Evolutionary conservation across 2,888 invertebrate species (phyloP).

Genomic region (Baronia brevicornis): DNA sequence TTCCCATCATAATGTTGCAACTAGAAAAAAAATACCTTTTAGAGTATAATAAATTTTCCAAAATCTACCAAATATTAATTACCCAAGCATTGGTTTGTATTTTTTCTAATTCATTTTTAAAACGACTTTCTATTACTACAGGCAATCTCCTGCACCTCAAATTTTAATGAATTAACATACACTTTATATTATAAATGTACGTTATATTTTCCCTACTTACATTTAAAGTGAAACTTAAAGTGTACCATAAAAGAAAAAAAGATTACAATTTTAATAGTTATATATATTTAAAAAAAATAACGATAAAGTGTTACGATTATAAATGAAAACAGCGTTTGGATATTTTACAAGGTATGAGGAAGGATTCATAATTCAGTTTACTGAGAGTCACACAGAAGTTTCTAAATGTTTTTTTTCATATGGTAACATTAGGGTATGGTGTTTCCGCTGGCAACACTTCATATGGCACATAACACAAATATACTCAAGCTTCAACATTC

Average conservation of each 20-base stretch:
- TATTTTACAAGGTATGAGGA: constrained; percentile 51
- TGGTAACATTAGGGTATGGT: constrained; percentile 69
- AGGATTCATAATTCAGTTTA: constrained; percentile 50
- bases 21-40: too few species aligned
- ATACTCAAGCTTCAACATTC: constrained; percentile 47
- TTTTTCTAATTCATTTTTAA: too few species aligned
- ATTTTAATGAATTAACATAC: constrained; percentile 28
- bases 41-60: too few species aligned
- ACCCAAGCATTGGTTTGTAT: too few species aligned
- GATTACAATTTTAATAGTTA: constrained; percentile 46
- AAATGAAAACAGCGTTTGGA: constrained; percentile 60
- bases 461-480: constrained; percentile 65
- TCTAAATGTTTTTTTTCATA: constrained; percentile 32
- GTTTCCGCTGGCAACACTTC: constrained; percentile 67
- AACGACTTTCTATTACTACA: too few species aligned
- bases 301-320: constrained; percentile 52
- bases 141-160: too few species aligned
- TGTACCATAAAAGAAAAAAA: constrained; percentile 40
- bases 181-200: constrained; percentile 42
- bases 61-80: too few species aligned
- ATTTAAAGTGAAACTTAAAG: constrained; percentile 55
- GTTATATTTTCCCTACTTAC: constrained; percentile 63
- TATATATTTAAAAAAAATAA: constrained; percentile 50
- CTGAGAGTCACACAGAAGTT: constrained; percentile 29
- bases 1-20: too few species aligned